Evolutionary conservation across 2,888 invertebrate genomes (phyloP).

Genomic region (Pheosia gnoma): DNA sequence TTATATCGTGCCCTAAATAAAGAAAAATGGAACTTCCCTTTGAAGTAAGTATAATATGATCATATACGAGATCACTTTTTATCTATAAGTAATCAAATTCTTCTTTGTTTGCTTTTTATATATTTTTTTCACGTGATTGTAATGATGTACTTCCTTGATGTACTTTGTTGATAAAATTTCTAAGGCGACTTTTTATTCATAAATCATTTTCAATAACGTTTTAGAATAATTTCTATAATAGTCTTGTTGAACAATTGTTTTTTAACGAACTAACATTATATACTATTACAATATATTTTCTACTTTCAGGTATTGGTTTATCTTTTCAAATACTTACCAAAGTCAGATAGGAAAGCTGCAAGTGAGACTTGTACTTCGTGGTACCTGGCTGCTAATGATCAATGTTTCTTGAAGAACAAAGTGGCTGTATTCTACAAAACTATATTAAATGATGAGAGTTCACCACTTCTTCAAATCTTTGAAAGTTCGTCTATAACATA

Average conservation of each 20-base stretch:
- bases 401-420: constrained; percentile 82
- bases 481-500: constrained; percentile 72
- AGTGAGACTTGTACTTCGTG: constrained; percentile 86
- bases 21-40: constrained; percentile 68
- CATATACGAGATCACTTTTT: constrained; percentile 13
- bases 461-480: constrained; percentile 66
- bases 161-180: constrained; percentile 24
- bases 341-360: constrained; percentile 86
- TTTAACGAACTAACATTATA: too few species aligned
- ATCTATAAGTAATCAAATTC: constrained; percentile 16
- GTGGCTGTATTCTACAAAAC: constrained; percentile 76
- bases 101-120: constrained; percentile 61
- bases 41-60: constrained; percentile 56
- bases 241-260: too few species aligned
- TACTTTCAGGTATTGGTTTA: constrained; percentile 84
- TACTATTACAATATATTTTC: neutral
- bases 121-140: constrained; percentile 73
- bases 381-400: constrained; percentile 87
- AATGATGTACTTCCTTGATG: constrained; percentile 22
- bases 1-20: constrained; percentile 4
- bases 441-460: constrained; percentile 65
- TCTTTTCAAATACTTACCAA: constrained; percentile 85
- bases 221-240: too few species aligned
- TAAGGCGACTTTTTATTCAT: too few species aligned
- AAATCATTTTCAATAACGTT: too few species aligned